Conservation (phyloP, 2,797 vertebrate species). For the Megalops cyprinoides region DNA sequence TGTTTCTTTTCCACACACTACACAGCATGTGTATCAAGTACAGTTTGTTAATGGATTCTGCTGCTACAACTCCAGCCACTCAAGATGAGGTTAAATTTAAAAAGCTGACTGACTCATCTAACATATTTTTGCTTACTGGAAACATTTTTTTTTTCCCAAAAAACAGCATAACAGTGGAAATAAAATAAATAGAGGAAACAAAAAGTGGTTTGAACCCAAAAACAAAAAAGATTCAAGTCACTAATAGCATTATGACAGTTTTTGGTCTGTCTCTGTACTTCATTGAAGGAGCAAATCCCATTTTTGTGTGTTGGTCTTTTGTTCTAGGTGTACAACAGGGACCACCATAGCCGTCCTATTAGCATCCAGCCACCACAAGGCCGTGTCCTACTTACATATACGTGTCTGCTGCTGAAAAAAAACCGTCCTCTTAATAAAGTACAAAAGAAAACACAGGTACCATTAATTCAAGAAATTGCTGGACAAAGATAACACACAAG, state of each 20-base stretch:
- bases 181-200: slow-evolving; percentile 68
- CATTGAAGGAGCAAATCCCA: not conserved
- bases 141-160: slow-evolving; percentile 33
- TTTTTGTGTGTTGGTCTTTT: not conserved
- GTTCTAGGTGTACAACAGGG: not conserved
- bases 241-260: slow-evolving; percentile 55
- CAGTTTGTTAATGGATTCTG: slow-evolving; percentile 55
- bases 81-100: slow-evolving; percentile 31
- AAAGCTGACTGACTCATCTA: slow-evolving; percentile 3
- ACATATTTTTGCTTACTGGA: slow-evolving; percentile 22
- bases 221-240: slow-evolving; percentile 71
- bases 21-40: slow-evolving; percentile 37
- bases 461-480: not conserved
- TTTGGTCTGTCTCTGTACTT: slow-evolving; percentile 14
- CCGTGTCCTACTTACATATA: not conserved
- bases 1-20: slow-evolving; percentile 33
- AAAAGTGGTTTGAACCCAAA: slow-evolving; percentile 79
- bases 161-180: slow-evolving; percentile 41
- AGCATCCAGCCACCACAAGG: too few relatives aligned
- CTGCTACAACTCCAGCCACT: slow-evolving; percentile 34
- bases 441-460: not conserved
- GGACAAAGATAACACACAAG: not conserved
- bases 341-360: not conserved
- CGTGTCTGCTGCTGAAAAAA: not conserved
- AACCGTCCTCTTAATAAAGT: not conserved